Percentiles rank a stretch among this genome's conserved stretches.
Evolutionary conservation across 1,140 invertebrate genomes (phyloP).

Genomic region (Lasioglossum albipes): DNA sequence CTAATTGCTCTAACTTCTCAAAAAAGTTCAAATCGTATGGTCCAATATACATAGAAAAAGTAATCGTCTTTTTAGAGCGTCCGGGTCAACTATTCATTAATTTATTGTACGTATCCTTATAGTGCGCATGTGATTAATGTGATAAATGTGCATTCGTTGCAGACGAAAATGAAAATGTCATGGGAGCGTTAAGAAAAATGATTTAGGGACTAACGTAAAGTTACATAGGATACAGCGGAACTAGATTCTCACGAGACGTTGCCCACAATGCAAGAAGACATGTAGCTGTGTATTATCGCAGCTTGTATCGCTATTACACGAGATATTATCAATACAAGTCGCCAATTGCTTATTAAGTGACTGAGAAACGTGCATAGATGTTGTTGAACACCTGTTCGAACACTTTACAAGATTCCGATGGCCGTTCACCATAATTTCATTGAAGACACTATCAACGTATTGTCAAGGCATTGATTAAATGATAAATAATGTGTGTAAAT

Average conservation of each 20-base stretch:
- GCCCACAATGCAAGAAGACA: not conserved
- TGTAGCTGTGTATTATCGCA: not conserved
- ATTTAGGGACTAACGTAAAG: not conserved
- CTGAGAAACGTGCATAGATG: slow-evolving; percentile 5
- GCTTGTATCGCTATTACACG: slow-evolving; percentile 3
- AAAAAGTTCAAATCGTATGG: no score
- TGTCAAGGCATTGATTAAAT: not conserved
- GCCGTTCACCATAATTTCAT: not conserved
- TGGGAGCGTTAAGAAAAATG: no score
- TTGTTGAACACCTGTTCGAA: not conserved
- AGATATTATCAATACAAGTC: slow-evolving; percentile 2
- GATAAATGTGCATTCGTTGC: no score
- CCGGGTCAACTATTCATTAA: no score
- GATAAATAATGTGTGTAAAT: not conserved
- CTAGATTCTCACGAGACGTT: not conserved
- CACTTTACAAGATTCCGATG: not conserved
- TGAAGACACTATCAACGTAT: not conserved
- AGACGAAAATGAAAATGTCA: no score
- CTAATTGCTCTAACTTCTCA: no score
- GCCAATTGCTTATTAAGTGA: slow-evolving; percentile 6
- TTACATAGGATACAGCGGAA: not conserved
- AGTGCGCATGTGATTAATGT: no score
- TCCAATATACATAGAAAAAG: no score
- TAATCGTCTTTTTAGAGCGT: no score
- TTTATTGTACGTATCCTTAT: no score